Conservation (phyloP, 2,888 invertebrate species). For the Pandemis cinnamomeana region DNA sequence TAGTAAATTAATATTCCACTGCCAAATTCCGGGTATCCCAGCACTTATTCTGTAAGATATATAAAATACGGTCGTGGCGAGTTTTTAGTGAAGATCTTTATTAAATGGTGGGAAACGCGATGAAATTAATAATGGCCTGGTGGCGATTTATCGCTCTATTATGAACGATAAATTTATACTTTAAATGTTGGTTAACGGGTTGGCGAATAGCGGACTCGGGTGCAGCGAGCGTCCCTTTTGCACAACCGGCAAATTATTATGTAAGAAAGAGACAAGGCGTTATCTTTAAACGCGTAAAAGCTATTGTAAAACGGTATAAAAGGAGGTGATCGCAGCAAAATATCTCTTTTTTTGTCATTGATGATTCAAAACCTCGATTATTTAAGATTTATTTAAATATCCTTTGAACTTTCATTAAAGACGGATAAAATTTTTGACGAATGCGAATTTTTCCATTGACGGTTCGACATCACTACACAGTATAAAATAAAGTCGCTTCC, state of each 20-base stretch:
- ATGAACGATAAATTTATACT: conserved; percentile 66
- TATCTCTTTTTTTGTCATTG: too few relatives aligned
- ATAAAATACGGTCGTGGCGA: conserved; percentile 3
- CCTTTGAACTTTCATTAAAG: too few relatives aligned
- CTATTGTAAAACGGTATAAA: too few relatives aligned
- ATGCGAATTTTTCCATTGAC: too few relatives aligned
- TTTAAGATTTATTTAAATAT: too few relatives aligned
- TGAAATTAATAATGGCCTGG: conserved; percentile 69
- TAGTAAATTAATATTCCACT: conserved; percentile 2
- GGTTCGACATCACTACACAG: too few relatives aligned
- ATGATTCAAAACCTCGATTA: too few relatives aligned
- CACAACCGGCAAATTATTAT: not conserved
- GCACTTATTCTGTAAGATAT: not conserved
- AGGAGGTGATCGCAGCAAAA: too few relatives aligned
- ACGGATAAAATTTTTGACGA: too few relatives aligned
- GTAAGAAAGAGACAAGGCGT: not conserved
- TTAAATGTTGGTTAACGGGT: conserved; percentile 49
- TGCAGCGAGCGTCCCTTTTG: not conserved
- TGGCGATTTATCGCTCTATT: conserved; percentile 68
- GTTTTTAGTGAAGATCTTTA: conserved; percentile 60
- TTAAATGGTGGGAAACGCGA: conserved; percentile 63
- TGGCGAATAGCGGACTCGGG: not conserved
- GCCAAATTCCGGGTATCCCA: not conserved
- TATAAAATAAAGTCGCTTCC: too few relatives aligned
- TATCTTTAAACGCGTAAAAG: not conserved